phyloP scores from a whole-genome alignment of 1,140 invertebrate genomes.

The Atopsyche davidsoni region DNA sequence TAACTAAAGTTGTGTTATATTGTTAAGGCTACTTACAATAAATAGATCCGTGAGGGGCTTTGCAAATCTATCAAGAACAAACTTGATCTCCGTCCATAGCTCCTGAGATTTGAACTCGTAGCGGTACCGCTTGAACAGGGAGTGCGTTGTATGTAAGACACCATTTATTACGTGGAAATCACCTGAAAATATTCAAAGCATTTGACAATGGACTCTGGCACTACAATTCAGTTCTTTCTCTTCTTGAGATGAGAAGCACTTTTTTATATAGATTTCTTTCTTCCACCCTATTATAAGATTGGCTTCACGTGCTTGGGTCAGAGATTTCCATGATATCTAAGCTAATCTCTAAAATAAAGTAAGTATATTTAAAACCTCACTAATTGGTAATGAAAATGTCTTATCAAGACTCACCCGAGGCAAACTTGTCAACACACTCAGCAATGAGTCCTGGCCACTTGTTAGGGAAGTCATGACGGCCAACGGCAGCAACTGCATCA shows the following conservation, averaged over 20 bases:
- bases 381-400: neutral
- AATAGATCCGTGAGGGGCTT: slow-evolving; percentile 89
- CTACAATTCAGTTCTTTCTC: too few relatives aligned
- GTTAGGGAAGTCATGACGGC: slow-evolving; percentile 87
- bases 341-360: neutral
- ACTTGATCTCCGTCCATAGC: slow-evolving; percentile 95
- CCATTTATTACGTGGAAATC: slow-evolving; percentile 96
- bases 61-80: slow-evolving; percentile 90
- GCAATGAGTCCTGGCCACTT: slow-evolving; percentile 88
- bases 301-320: too few relatives aligned
- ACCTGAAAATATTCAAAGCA: too few relatives aligned
- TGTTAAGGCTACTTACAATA: slow-evolving; percentile 48
- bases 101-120: slow-evolving; percentile 93
- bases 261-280: too few relatives aligned
- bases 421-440: slow-evolving; percentile 90
- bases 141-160: slow-evolving; percentile 89
- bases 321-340: too few relatives aligned
- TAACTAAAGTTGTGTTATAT: too few relatives aligned
- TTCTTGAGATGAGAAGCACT: too few relatives aligned
- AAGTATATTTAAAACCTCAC: slow-evolving; percentile 9
- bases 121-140: slow-evolving; percentile 91
- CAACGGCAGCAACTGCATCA: slow-evolving; percentile 93
- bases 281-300: too few relatives aligned
- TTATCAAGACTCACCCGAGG: slow-evolving; percentile 61
- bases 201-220: too few relatives aligned